Evolutionary conservation across 2,888 invertebrate species (phyloP).

Genomic region (Aphodius sticticus): DNA sequence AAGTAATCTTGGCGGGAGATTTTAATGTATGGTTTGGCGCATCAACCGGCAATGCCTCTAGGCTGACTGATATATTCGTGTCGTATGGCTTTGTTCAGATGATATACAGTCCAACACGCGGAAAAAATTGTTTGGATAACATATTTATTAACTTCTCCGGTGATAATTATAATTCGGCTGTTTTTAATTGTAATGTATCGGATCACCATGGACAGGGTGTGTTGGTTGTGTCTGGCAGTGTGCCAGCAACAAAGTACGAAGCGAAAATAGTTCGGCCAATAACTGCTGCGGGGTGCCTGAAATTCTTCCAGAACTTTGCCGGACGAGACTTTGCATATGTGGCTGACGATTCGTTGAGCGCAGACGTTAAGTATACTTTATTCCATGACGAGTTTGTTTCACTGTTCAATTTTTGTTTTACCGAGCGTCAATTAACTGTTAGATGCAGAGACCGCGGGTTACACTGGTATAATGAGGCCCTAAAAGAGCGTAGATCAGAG

Average conservation of each 20-base stretch:
- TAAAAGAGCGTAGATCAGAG: neutral
- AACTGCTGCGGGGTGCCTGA: neutral
- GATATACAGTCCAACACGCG: neutral
- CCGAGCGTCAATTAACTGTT: neutral
- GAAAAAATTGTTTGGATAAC: neutral
- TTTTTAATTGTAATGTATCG: neutral
- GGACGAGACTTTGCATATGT: neutral
- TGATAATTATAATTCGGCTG: neutral
- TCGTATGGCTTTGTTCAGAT: neutral
- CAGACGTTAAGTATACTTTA: neutral
- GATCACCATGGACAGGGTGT: neutral
- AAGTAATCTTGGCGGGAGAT: neutral
- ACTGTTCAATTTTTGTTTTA: neutral
- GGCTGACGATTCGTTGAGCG: neutral
- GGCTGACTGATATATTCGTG: neutral
- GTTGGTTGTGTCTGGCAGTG: neutral
- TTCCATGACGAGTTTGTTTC: neutral
- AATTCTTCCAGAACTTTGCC: too few relatives aligned
- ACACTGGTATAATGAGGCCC: neutral
- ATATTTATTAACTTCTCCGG: neutral
- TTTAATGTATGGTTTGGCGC: neutral
- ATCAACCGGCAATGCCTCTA: neutral
- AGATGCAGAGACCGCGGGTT: neutral
- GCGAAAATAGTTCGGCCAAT: neutral
- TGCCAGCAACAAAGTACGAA: neutral